A percentile compares a stretch with the other conserved stretches of the same genome.
Evolutionary conservation across 2,888 invertebrate genomes (phyloP).

Genomic region (Acrocyrtus sp.): DNA sequence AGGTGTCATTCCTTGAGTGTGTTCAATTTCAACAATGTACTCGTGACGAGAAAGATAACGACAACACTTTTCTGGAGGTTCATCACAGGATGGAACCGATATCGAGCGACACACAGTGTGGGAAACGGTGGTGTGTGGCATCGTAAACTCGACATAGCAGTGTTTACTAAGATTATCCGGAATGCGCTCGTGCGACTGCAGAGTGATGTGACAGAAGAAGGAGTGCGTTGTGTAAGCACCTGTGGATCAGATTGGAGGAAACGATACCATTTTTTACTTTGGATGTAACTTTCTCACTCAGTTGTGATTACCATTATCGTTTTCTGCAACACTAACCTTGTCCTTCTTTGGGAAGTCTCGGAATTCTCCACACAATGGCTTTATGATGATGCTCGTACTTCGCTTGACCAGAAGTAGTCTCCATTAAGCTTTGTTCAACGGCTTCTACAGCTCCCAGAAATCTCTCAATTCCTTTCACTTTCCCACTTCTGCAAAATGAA

Average conservation of each 20-base stretch:
- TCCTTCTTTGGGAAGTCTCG: slow-evolving; percentile 96
- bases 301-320: too few relatives aligned
- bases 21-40: slow-evolving; percentile 91
- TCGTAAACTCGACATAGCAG: slow-evolving; percentile 95
- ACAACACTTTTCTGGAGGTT: slow-evolving; percentile 88
- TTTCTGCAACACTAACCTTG: slow-evolving; percentile 76
- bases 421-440: slow-evolving; percentile 90
- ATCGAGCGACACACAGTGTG: slow-evolving; percentile 97
- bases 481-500: slow-evolving; percentile 74
- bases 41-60: slow-evolving; percentile 68
- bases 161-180: slow-evolving; percentile 91
- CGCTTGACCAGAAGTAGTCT: slow-evolving; percentile 95
- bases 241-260: too few relatives aligned
- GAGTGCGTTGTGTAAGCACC: slow-evolving; percentile 98
- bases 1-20: slow-evolving; percentile 57
- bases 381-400: slow-evolving; percentile 99
- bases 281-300: too few relatives aligned
- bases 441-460: slow-evolving; percentile 92
- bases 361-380: slow-evolving; percentile 98
- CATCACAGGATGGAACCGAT: slow-evolving; percentile 80
- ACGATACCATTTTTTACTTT: too few relatives aligned
- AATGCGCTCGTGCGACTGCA: slow-evolving; percentile 97
- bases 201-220: slow-evolving; percentile 91
- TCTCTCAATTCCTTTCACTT: slow-evolving; percentile 92
- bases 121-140: slow-evolving; percentile 95